Percentiles rank a stretch among this genome's conserved stretches.
phyloP scores from a whole-genome alignment of 2,797 vertebrate species.

The Petrocephalus schoutedeni region DNA sequence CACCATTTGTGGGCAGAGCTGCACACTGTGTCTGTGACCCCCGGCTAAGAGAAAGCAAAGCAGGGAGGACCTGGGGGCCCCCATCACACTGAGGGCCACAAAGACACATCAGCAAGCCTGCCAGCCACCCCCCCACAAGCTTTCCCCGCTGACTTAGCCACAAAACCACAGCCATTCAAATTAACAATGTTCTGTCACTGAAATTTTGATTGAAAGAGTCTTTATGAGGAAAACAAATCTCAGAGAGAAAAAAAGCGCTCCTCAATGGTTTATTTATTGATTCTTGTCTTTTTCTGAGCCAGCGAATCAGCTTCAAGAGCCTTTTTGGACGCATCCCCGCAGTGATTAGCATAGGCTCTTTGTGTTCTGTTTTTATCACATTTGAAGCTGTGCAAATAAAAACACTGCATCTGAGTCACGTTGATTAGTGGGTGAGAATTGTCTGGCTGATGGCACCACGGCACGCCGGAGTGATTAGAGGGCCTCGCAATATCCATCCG shows the following conservation, averaged over 20 bases:
- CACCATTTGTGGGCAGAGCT: background rate
- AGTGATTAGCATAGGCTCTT: background rate
- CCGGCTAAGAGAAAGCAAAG: background rate
- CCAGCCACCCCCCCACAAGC: background rate
- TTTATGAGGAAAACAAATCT: conserved; percentile 1
- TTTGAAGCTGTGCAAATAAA: background rate
- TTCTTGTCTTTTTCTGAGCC: background rate
- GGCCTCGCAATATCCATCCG: background rate
- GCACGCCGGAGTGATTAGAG: background rate
- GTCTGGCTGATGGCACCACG: conserved; percentile 2
- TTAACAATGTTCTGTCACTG: background rate
- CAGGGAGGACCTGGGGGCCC: background rate
- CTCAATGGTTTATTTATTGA: background rate
- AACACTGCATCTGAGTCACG: background rate
- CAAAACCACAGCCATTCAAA: background rate
- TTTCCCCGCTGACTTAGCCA: background rate
- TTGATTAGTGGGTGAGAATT: conserved; percentile 6
- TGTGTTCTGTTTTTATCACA: background rate
- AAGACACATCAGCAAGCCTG: background rate
- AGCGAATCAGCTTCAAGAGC: background rate
- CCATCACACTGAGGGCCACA: background rate
- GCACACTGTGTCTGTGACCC: background rate
- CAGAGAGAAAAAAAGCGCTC: background rate
- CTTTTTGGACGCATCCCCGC: background rate
- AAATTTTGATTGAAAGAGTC: background rate